A percentile compares a stretch with the other conserved stretches of the same genome.
phyloP scores from a whole-genome alignment of 2,888 invertebrate genomes.

The Endotricha flammealis region DNA sequence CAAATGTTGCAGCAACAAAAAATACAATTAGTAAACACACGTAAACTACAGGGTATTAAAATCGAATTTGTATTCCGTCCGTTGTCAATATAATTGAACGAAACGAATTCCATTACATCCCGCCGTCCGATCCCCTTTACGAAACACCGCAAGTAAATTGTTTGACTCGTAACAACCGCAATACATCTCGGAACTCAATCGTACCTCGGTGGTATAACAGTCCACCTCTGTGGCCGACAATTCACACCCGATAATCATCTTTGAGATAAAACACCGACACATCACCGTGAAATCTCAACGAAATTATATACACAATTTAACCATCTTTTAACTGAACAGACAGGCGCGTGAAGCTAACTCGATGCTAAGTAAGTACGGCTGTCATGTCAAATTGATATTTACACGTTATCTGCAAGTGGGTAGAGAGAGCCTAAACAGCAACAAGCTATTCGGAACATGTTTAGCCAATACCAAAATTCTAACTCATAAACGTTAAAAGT shows the following conservation, averaged over 20 bases:
- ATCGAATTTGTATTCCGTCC: background rate
- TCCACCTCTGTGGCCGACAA: slow-evolving; percentile 53
- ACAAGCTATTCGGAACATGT: no score
- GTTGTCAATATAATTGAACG: background rate
- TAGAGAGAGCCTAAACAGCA: no score
- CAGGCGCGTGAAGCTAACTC: background rate
- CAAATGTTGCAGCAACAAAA: no score
- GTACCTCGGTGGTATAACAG: slow-evolving; percentile 38
- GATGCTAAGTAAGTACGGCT: background rate
- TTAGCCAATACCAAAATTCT: no score
- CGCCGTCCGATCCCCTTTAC: slow-evolving; percentile 2
- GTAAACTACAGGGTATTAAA: background rate
- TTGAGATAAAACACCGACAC: slow-evolving; percentile 53
- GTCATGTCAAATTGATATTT: no score
- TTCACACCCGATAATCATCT: slow-evolving; percentile 73
- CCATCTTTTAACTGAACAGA: background rate
- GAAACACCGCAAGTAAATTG: slow-evolving; percentile 8
- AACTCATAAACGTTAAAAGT: no score
- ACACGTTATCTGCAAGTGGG: no score
- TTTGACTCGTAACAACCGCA: slow-evolving; percentile 4
- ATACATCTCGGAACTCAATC: slow-evolving; percentile 21
- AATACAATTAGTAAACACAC: background rate
- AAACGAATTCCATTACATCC: slow-evolving; percentile 3
- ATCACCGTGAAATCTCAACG: slow-evolving; percentile 46
- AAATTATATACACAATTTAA: slow-evolving; percentile 20